Conservation (phyloP, 2,888 invertebrate species). For the Amphipyra berbera region DNA sequence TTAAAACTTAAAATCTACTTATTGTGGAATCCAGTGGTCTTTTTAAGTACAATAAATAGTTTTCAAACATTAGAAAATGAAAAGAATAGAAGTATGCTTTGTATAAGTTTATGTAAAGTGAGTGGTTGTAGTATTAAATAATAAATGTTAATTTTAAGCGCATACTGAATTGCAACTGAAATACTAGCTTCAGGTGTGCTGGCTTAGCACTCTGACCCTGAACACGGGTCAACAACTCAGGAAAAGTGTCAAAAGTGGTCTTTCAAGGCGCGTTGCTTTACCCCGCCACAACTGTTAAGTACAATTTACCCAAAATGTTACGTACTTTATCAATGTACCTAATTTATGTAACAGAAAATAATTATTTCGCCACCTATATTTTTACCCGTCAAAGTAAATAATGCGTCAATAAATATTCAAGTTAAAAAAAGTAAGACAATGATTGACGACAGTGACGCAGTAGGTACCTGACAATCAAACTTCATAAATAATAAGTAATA, state of each 20-base stretch:
- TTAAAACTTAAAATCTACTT: too few species aligned
- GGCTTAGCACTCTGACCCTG: conserved; percentile 5
- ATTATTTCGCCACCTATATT: not conserved
- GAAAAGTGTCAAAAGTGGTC: conserved; percentile 11
- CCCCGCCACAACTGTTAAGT: not conserved
- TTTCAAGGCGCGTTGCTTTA: conserved; percentile 12
- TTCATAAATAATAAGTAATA: conserved; percentile 48
- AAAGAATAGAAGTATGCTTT: too few species aligned
- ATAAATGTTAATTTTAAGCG: too few species aligned
- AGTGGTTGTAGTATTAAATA: too few species aligned
- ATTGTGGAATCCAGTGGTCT: too few species aligned
- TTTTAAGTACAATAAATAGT: too few species aligned
- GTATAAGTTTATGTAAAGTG: too few species aligned
- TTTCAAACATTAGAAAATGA: too few species aligned
- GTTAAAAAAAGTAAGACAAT: conserved; percentile 11
- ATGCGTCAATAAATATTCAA: conserved; percentile 22
- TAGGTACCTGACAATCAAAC: conserved; percentile 48
- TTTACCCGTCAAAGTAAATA: not conserved
- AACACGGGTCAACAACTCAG: not conserved
- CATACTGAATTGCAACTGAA: not conserved
- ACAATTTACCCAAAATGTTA: not conserved
- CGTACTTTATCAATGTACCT: too few species aligned
- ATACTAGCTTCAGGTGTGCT: not conserved
- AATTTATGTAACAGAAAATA: too few species aligned
- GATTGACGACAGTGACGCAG: conserved; percentile 23